Conservation (phyloP, 2,888 invertebrate species). For the Melinaea marsaeus region DNA sequence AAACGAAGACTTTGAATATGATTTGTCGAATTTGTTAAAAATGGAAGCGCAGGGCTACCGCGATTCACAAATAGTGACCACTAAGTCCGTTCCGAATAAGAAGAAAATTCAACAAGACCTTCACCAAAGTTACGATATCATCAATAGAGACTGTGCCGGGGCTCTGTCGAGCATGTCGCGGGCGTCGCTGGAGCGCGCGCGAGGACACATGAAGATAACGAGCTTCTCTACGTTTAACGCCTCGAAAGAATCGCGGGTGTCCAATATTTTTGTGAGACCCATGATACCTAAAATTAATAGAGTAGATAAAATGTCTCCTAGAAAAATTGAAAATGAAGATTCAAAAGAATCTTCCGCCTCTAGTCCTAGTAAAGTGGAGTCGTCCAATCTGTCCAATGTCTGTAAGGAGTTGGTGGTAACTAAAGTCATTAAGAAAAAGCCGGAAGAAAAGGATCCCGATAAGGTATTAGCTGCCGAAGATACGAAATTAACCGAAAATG, state of each 20-base stretch:
- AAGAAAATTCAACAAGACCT: constrained; percentile 51
- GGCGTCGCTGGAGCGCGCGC: constrained; percentile 53
- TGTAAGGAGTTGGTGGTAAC: constrained; percentile 5
- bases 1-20: constrained; percentile 85
- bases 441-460: constrained; percentile 4
- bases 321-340: constrained; percentile 45
- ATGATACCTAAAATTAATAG: constrained; percentile 55
- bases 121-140: constrained; percentile 46
- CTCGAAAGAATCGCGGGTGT: constrained; percentile 44
- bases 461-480: background rate
- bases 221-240: constrained; percentile 40
- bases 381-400: constrained; percentile 18
- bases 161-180: constrained; percentile 59
- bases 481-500: constrained; percentile 1
- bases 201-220: constrained; percentile 56
- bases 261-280: constrained; percentile 61
- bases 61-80: constrained; percentile 51
- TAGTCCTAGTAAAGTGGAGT: constrained; percentile 85
- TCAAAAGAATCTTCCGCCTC: constrained; percentile 66
- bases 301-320: constrained; percentile 61
- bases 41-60: constrained; percentile 72
- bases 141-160: constrained; percentile 63
- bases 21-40: constrained; percentile 79
- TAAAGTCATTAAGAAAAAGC: constrained; percentile 9
- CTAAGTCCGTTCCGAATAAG: constrained; percentile 50